Base-by-base conservation (phyloP, 1,140 invertebrate species). In the Tribolium madens region DNA sequence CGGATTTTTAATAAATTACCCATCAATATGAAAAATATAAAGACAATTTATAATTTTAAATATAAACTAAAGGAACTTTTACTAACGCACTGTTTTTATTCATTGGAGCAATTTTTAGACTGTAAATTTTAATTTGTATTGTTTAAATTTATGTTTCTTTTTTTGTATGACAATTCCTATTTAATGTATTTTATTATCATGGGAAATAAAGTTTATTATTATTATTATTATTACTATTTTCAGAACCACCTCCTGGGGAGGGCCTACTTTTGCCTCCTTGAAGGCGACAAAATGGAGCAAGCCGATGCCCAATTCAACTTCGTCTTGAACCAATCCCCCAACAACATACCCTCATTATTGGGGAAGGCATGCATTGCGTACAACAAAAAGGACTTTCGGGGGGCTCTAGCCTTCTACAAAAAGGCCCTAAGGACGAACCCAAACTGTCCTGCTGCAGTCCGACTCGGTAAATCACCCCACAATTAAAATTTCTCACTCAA, bases 271-370 rank as follows among this genome's bases (percentile, higher is more conserved):
- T 99, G 97, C 85, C 87, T 99, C 2, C 88, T 99, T 13, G 98
- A 99, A 89, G 97, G 98, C 7, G 98, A 99, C 84, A 99, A 99
- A 89, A 97, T 99, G 95, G 98, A 99, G 73, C 98, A 99, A 88
- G 98, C 98, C 7, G 98, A 99, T 91, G 96, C 97, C 0, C 98
- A 99, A 85, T 99, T 99, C 84, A 99, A 99, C 88, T 99, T 99
- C 88, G 98, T 99, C 0, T 87, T 99, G 0, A 98, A 98, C 88
- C 94, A 98, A 84, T 95, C 95, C 1, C 94, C 93, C 5, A 97
- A 96, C 82, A 99, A 98, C 88, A 98, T 99, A 78, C 98, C 98
- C 1, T 96, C 96, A 10, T 86, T 99, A 33, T 90, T 99, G 4
- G 98, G 98, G 31, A 99, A 99, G 91, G 98, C 98, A 0, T 99